These are phyloP conservation scores for Tetrax tetrax DNA, from an alignment of 2,113 vertebrate species.

Conservation along the genomic window DNA sequence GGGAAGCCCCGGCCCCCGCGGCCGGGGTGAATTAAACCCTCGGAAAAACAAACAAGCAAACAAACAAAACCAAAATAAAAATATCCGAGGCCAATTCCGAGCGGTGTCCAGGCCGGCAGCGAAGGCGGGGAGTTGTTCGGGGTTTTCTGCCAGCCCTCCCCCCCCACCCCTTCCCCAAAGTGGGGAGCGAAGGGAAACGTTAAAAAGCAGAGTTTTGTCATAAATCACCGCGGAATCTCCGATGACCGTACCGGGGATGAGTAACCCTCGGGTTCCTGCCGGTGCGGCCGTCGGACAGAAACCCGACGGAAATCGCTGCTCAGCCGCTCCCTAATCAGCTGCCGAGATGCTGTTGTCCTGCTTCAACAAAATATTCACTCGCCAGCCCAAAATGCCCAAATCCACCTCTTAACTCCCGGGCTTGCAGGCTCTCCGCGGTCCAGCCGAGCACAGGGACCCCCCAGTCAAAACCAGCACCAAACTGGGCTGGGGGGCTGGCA, in stretches of 20 bases:
- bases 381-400: not conserved
- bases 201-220: not conserved
- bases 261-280: not conserved
- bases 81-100: not conserved
- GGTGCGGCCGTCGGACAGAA: not conserved
- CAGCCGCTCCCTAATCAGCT: not conserved
- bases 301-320: not conserved
- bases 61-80: not conserved
- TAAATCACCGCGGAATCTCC: not conserved
- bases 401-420: not conserved
- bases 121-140: not conserved
- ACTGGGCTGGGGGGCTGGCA: not conserved
- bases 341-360: not conserved
- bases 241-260: not conserved
- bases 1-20: not conserved
- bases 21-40: not conserved
- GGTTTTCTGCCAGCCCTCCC: not conserved
- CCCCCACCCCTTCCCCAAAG: not conserved
- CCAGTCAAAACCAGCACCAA: not conserved
- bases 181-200: not conserved
- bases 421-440: not conserved
- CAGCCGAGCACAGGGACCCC: not conserved
- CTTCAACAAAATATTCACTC: not conserved
- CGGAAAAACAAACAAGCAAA: not conserved
- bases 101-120: not conserved